Evolutionary conservation across 2,797 vertebrate species (phyloP).

Genomic region (Echeneis naucrates): DNA sequence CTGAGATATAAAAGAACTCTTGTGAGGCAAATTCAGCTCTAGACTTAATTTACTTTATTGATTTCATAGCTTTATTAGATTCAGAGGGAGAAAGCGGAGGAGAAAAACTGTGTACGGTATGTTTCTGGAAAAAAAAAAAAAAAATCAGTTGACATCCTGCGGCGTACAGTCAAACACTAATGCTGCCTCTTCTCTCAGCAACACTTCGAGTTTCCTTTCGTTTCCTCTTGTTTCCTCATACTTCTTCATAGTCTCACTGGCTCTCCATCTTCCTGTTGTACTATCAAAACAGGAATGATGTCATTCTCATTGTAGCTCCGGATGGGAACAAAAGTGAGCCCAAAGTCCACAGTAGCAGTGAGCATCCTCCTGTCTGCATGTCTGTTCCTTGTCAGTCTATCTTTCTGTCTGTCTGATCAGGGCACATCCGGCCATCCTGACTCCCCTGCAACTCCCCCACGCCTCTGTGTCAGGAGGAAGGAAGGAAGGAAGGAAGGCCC

Average conservation of each 20-base stretch:
- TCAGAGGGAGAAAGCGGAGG: constrained; percentile 30
- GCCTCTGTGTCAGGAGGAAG: constrained; percentile 75
- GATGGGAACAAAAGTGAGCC: constrained; percentile 62
- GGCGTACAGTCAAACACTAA: constrained; percentile 23
- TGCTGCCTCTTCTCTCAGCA: constrained; percentile 39
- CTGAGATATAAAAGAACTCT: constrained; percentile 44
- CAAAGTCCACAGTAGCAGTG: constrained; percentile 63
- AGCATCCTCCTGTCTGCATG: constrained; percentile 67
- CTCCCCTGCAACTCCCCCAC: constrained; percentile 70
- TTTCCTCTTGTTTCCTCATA: constrained; percentile 27
- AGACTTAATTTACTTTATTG: constrained; percentile 61
- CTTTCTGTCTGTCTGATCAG: constrained; percentile 59
- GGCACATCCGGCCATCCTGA: constrained; percentile 79
- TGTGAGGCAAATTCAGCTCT: constrained; percentile 50
- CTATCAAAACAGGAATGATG: constrained; percentile 76
- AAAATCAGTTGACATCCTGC: constrained; percentile 22
- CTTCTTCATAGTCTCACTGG: constrained; percentile 36
- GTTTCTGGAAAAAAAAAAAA: constrained; percentile 53
- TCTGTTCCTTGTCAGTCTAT: constrained; percentile 68
- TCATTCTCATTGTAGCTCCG: constrained; percentile 59
- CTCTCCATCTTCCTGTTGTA: constrained; percentile 65
- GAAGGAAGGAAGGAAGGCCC: constrained; percentile 76
- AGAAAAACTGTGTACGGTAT: constrained; percentile 29
- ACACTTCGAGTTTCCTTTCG: constrained; percentile 33
- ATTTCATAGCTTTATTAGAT: constrained; percentile 70